Evolutionary conservation across 1,140 invertebrate species (phyloP).

Genomic region (Condylostylus longicornis): DNA sequence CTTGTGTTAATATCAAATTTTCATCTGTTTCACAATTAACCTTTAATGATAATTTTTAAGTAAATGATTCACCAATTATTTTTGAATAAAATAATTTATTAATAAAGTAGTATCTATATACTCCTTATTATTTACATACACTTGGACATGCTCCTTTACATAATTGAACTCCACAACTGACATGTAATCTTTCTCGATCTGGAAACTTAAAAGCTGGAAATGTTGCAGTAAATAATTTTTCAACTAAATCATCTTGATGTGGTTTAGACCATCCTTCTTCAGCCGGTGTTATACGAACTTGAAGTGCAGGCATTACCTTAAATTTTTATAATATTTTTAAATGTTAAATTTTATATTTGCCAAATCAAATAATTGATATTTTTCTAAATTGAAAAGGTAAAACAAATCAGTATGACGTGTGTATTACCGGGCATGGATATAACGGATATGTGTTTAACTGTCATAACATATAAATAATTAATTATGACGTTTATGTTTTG

Average conservation of each 20-base stretch:
- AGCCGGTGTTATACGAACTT: constrained; percentile 17
- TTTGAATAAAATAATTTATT: constrained; percentile 1
- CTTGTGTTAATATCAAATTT: constrained; percentile 15
- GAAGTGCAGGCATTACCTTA: constrained; percentile 29
- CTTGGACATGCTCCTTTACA: constrained; percentile 49
- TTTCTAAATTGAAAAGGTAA: no score
- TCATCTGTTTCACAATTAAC: constrained; percentile 27
- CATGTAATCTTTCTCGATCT: constrained; percentile 52
- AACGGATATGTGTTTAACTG: no score
- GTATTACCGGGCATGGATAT: no score
- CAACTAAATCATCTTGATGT: constrained; percentile 28
- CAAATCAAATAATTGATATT: no score
- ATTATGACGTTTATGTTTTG: no score
- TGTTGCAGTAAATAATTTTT: constrained; percentile 36
- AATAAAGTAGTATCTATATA: no score
- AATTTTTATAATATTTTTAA: no score
- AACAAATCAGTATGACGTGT: no score
- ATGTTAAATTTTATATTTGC: no score
- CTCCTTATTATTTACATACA: constrained; percentile 33
- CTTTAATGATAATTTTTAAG: constrained; percentile 17
- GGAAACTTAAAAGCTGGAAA: constrained; percentile 70
- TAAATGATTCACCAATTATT: constrained; percentile 1
- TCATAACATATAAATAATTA: no score
- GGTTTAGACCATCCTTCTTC: constrained; percentile 32
- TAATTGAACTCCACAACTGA: constrained; percentile 47